Evolutionary conservation across 2,888 invertebrate genomes (phyloP).

Genomic region (Deilephila elpenor): DNA sequence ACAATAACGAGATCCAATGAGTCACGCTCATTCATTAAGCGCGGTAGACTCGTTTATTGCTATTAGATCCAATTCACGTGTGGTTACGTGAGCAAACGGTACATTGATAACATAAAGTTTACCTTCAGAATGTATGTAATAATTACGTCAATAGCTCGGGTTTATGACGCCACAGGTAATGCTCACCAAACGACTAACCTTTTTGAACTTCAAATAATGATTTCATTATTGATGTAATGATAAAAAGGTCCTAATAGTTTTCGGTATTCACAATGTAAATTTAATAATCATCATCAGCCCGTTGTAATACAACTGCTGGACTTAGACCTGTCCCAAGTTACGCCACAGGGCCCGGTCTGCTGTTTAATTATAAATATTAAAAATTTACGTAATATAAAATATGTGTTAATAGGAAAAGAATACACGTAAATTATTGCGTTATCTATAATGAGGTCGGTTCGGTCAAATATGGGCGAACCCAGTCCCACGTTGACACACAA

Average conservation of each 20-base stretch:
- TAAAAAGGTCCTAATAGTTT: background rate
- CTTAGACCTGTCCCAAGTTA: no score
- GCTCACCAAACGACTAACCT: no score
- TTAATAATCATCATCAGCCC: no score
- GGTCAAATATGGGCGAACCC: background rate
- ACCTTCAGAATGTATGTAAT: background rate
- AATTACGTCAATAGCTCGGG: background rate
- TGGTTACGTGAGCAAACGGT: slow-evolving; percentile 5
- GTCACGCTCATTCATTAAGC: slow-evolving; percentile 14
- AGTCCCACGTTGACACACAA: background rate
- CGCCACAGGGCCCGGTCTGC: no score
- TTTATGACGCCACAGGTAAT: background rate
- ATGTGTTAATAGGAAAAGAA: background rate
- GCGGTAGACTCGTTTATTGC: background rate
- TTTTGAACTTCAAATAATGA: background rate
- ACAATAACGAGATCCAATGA: background rate
- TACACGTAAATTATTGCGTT: background rate
- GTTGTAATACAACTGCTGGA: no score
- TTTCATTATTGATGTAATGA: background rate
- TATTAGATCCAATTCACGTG: slow-evolving; percentile 7
- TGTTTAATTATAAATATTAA: no score
- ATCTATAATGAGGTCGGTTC: background rate
- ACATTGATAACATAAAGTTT: background rate
- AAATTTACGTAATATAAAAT: no score
- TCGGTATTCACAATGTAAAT: no score